A percentile compares a stretch with the other conserved stretches of the same genome.
Conservation (phyloP, 2,888 invertebrate genomes). For the Lottia gigantea region DNA sequence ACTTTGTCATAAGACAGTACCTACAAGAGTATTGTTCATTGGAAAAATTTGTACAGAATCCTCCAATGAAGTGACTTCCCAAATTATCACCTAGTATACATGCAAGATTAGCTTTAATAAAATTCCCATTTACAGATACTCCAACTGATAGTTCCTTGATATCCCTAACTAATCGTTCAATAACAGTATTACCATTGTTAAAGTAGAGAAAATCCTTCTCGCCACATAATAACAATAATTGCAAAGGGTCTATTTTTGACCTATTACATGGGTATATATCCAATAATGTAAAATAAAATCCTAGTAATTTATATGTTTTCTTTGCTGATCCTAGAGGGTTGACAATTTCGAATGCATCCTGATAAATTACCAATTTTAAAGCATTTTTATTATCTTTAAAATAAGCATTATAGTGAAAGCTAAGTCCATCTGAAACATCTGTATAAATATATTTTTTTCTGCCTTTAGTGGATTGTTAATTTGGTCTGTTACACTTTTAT, state of each 20-base stretch:
- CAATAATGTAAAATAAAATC: not conserved
- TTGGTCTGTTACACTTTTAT: not conserved
- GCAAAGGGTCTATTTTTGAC: constrained; percentile 3
- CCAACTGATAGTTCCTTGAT: not conserved
- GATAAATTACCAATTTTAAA: constrained; percentile 1
- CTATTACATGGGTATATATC: constrained; percentile 1
- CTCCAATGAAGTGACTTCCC: too few relatives aligned
- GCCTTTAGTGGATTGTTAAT: not conserved
- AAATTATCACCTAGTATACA: too few relatives aligned
- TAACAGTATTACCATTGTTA: not conserved
- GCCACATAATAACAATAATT: not conserved
- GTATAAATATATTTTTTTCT: too few relatives aligned
- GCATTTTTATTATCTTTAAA: constrained; percentile 4
- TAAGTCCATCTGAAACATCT: too few relatives aligned
- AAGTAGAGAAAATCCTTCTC: not conserved
- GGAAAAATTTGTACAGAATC: not conserved
- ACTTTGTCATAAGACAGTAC: constrained; percentile 1
- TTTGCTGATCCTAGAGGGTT: constrained; percentile 5
- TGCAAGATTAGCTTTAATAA: too few relatives aligned
- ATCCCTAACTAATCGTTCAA: not conserved
- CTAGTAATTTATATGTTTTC: not conserved
- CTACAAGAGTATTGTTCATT: not conserved
- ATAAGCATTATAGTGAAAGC: not conserved
- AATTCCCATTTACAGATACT: too few relatives aligned
- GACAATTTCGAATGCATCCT: constrained; percentile 1